Base-by-base conservation (phyloP, 2,797 vertebrate genomes). In the Darevskia mixta region DNA sequence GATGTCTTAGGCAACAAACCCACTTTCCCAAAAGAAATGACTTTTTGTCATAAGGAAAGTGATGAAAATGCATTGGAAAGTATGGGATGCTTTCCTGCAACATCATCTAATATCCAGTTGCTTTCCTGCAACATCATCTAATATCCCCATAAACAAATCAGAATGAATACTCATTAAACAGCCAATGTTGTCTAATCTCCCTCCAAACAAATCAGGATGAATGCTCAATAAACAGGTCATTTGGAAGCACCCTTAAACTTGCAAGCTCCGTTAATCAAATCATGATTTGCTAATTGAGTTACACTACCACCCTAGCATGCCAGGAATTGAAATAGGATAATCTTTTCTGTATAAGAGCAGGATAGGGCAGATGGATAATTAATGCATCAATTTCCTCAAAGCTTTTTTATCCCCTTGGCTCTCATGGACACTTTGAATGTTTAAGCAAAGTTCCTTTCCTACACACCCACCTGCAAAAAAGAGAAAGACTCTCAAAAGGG, bases 271-370 rank as follows among this genome's bases (percentile, higher is more conserved):
- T 58, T 79, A 64, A 77, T 49, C 78, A 43, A 81, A 67, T n/a
- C 2, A 66, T 45, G 17, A 2, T 25, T 82, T 0, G 15, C 55
- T 6, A 66, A 18, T 79, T 29, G 75, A 49, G 23, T 85, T 86
- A 72, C 82, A 87, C 8, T 91, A 41, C 35, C 73, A 69, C n/a
- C 69, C 58, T 10, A 73, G 55, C 86, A 90, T 66, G 87, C 27
- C 64, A 77, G 81, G 86, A 79, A 90, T 18, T 17, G 45, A 81
- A 67, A 18, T 4, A 5, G 18, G 18, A 67, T 69, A 77, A 82
- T 90, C 64, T 32, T 75, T 73, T 18, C 32, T 38, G 8, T 23
- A 45, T n/a, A 83, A 83, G 55, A 77, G 20, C 43, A 10, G 27
- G 58, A 67, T 78, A 35, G 64, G 73, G 66, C 80, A 83, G 85